A percentile compares a stretch with the other conserved stretches of the same genome.
These are phyloP conservation scores for Poecilus cupreus DNA, from an alignment of 2,888 invertebrate species.

Conservation along the genomic window DNA sequence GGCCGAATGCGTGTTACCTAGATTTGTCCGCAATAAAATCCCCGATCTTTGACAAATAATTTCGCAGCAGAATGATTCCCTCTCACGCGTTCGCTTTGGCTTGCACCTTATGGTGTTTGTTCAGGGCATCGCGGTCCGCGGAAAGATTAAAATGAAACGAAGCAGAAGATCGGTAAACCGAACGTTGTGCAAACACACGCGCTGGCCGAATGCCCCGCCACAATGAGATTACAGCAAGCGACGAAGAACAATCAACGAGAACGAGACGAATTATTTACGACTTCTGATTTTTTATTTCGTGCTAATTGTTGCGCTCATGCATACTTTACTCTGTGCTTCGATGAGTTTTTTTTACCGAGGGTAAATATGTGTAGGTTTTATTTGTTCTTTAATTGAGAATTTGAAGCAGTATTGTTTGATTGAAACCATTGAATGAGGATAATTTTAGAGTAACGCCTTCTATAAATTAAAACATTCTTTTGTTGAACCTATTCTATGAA, in stretches of 20 bases:
- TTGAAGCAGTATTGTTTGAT: background rate
- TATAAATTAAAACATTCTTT: background rate
- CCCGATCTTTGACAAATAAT: background rate
- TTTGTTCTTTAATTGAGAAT: background rate
- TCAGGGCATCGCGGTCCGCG: slow-evolving; percentile 62
- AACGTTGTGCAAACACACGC: slow-evolving; percentile 26
- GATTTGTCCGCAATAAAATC: background rate
- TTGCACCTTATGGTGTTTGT: slow-evolving; percentile 23
- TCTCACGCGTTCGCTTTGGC: background rate
- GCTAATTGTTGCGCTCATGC: slow-evolving; percentile 45
- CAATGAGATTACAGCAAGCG: slow-evolving; percentile 16
- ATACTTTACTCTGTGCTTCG: slow-evolving; percentile 24
- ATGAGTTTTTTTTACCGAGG: background rate
- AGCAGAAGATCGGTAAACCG: slow-evolving; percentile 68
- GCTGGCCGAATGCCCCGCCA: background rate
- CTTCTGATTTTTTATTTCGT: slow-evolving; percentile 42
- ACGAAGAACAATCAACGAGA: slow-evolving; percentile 18
- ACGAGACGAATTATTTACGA: slow-evolving; percentile 38
- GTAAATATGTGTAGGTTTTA: background rate
- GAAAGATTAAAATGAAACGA: slow-evolving; percentile 73
- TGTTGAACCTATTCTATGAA: too few relatives aligned
- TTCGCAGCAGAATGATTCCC: background rate
- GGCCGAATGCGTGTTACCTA: background rate
- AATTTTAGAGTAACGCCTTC: background rate
- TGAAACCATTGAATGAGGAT: background rate